A percentile compares a stretch with the other conserved stretches of the same genome.
Evolutionary conservation across 2,113 vertebrate species (phyloP).

Genomic region (Cairina moschata): DNA sequence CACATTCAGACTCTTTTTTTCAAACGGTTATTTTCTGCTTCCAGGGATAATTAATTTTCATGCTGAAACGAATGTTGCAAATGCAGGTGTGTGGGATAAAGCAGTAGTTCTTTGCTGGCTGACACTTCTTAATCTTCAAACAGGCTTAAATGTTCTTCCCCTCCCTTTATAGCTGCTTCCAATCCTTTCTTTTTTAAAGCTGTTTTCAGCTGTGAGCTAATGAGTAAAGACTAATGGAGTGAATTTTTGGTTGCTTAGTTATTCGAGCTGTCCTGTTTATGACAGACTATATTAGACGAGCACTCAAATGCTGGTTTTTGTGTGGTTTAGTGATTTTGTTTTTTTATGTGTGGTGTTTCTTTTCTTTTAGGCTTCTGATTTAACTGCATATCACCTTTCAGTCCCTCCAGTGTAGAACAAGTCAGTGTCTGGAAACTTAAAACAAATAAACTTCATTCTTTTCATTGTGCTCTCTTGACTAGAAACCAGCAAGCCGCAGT

Average conservation of each 20-base stretch:
- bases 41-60: conserved; percentile 31
- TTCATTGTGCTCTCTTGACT: neutral
- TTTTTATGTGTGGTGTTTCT: neutral
- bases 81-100: conserved; percentile 51
- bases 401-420: neutral
- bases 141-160: conserved; percentile 54
- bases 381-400: neutral
- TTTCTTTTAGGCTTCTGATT: neutral
- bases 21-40: conserved; percentile 13
- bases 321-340: neutral
- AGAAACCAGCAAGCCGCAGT: neutral
- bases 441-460: neutral
- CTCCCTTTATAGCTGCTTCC: conserved; percentile 45
- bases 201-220: conserved; percentile 38
- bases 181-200: conserved; percentile 51
- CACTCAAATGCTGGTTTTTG: neutral
- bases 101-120: conserved; percentile 34
- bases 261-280: neutral
- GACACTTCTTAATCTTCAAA: conserved; percentile 64
- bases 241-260: conserved; percentile 19
- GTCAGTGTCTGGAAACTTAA: neutral
- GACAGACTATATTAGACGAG: neutral
- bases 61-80: neutral
- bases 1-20: neutral
- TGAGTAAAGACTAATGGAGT: conserved; percentile 17